A percentile compares a stretch with the other conserved stretches of the same genome.
Evolutionary conservation across 92 coral and sea anemone genomes (phyloP).

Genomic region (Isaurus tuberculatus): DNA sequence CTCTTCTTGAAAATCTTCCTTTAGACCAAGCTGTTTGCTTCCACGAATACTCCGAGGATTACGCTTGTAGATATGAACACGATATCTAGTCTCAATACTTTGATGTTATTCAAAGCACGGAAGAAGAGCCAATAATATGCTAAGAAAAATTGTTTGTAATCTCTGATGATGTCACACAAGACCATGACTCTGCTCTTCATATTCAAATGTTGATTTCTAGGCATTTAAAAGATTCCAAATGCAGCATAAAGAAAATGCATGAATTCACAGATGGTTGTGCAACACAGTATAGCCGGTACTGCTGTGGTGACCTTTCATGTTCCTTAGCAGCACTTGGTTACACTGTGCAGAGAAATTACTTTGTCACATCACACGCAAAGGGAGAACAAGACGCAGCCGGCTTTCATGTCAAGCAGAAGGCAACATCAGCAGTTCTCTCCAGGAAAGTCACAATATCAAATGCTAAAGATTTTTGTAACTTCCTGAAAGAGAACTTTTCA

Average conservation of each 20-base stretch:
- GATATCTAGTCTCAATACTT: conserved; percentile 34
- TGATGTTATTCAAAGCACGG: conserved; percentile 2
- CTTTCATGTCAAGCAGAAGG: conserved; percentile 23
- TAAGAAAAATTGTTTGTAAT: conserved; percentile 37
- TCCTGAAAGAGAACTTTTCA: conserved; percentile 14
- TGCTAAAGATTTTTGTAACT: conserved; percentile 14
- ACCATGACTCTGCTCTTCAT: conserved; percentile 46
- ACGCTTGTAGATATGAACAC: conserved; percentile 21
- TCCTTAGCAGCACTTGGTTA: conserved; percentile 31
- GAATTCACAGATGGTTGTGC: conserved; percentile 36
- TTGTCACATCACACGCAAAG: conserved; percentile 45
- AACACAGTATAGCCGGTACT: conserved; percentile 36
- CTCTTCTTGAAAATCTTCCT: conserved; percentile 19
- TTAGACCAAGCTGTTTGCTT: conserved; percentile 14
- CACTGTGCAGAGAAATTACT: conserved; percentile 32
- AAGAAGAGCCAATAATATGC: conserved; percentile 10
- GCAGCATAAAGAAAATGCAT: conserved; percentile 39
- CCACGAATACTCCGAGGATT: conserved; percentile 43
- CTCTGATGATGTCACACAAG: conserved; percentile 31
- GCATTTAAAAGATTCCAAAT: conserved; percentile 33
- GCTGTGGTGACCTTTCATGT: conserved; percentile 34
- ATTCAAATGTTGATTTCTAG: conserved; percentile 37
- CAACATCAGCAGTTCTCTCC: conserved; percentile 21
- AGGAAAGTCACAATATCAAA: conserved; percentile 19
- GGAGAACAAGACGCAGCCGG: conserved; percentile 14